Conservation (phyloP, 2,797 vertebrate species). For the Falco novaeseelandiae region DNA sequence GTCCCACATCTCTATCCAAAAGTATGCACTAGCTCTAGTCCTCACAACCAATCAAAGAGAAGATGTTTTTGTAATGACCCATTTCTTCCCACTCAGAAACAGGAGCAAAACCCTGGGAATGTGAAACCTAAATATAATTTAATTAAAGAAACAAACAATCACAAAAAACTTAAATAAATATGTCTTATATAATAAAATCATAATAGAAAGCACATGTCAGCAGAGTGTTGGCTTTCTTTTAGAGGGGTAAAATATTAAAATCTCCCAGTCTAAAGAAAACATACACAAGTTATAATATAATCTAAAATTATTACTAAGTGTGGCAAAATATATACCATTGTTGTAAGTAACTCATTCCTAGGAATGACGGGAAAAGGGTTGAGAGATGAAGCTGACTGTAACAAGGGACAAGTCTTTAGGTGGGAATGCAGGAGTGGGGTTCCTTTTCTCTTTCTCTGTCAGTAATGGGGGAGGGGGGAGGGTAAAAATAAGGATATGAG, state of each 20-base stretch:
- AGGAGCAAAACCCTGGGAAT: not conserved
- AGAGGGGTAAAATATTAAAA: not conserved
- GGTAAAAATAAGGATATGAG: not conserved
- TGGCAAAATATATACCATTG: accelerated
- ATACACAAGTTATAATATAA: not conserved
- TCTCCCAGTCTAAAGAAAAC: not conserved
- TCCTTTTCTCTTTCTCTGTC: not conserved
- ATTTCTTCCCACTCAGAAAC: not conserved
- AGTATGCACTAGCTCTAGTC: not conserved
- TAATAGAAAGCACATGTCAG: not conserved
- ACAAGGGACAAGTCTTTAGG: not conserved
- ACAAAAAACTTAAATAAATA: not conserved
- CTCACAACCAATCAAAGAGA: not conserved
- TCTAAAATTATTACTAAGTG: not conserved
- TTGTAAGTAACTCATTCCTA: not conserved
- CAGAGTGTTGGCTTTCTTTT: not conserved
- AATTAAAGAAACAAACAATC: not conserved
- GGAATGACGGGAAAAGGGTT: not conserved
- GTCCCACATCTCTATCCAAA: not conserved
- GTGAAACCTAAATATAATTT: not conserved
- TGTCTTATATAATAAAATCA: not conserved
- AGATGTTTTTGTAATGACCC: not conserved
- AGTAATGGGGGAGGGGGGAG: accelerated
- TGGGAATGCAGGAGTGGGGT: not conserved
- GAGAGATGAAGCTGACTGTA: not conserved